Base-by-base conservation (phyloP, 2,888 invertebrate species). In the Xanthorhoe spadicearia region DNA sequence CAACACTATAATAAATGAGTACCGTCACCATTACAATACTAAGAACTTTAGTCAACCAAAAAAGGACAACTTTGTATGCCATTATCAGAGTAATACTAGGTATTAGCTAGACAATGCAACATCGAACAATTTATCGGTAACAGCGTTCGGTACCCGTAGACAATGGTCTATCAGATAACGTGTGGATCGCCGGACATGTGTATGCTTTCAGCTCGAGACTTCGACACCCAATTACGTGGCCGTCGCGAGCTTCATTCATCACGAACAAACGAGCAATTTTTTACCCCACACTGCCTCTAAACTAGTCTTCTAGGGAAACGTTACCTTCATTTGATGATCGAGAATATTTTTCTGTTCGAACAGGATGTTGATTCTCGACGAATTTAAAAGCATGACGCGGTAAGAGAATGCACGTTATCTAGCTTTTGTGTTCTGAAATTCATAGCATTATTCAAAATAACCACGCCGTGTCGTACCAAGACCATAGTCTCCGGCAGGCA, bases 121-220 rank as follows among this genome's bases (percentile, higher is more conserved):
- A 90, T 48, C 74, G 84, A 79, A 89, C 83, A 85, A 92, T 92
- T 91, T 92, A 92, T 92, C 86, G 89, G 84, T 82, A 88, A 88
- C 88, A 89, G 77, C 82, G 76, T 74, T 81, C 83, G 90, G 91
- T 90, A 90, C 84, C 83, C 81, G 80, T 84, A 90, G 91, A 92
- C 92, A 92, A 92, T 90, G 83, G 88, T 77, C 84, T 86, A 88
- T 87, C 88, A 81, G 87, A 88, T 87, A 82, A 82, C 83, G 82
- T 79, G 74, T 70, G 81, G 82, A 83, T 84, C 85, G 81, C 73
- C 72, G 76, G 77, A 91, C 92, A 92, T 83, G 92, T 91, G 91
- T 92, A 89, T 91, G 92, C 92, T 92, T 89, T 92, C 90, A 92
- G 87, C 84, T 75, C 80, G 80, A 87, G 85, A 84, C 89, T 88